Evolutionary conservation across 2,888 invertebrate genomes (phyloP).

Genomic region (Machimus atricapillus): DNA sequence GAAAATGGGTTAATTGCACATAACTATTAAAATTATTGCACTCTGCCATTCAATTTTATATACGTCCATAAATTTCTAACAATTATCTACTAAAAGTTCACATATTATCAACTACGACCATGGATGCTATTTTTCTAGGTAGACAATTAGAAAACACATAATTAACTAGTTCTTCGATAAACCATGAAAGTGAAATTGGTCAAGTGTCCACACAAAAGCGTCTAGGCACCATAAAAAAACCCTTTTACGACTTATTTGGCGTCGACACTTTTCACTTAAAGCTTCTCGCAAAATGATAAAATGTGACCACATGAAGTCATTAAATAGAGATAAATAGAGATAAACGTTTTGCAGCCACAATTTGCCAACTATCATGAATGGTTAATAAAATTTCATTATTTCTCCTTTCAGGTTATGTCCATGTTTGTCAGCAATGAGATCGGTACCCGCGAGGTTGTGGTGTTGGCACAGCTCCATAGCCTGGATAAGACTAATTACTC

Average conservation of each 20-base stretch:
- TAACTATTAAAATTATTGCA: not conserved
- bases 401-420: constrained; percentile 48
- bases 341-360: not conserved
- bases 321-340: not conserved
- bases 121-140: not conserved
- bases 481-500: constrained; percentile 34
- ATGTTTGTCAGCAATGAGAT: constrained; percentile 62
- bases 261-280: not conserved
- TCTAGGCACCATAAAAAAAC: not conserved
- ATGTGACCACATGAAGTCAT: not conserved
- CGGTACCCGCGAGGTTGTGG: constrained; percentile 57
- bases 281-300: not conserved
- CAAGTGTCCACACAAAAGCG: not conserved
- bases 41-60: not conserved
- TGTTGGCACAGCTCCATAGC: constrained; percentile 48
- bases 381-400: not conserved
- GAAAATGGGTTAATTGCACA: not conserved
- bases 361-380: not conserved
- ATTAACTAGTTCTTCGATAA: not conserved
- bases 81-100: not conserved
- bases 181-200: not conserved
- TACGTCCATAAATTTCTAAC: not conserved
- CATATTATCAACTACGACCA: no score
- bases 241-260: not conserved
- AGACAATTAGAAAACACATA: not conserved